A percentile compares a stretch with the other conserved stretches of the same genome.
Conservation (phyloP, 2,797 vertebrate species). For the Phaenicophaeus curvirostris region DNA sequence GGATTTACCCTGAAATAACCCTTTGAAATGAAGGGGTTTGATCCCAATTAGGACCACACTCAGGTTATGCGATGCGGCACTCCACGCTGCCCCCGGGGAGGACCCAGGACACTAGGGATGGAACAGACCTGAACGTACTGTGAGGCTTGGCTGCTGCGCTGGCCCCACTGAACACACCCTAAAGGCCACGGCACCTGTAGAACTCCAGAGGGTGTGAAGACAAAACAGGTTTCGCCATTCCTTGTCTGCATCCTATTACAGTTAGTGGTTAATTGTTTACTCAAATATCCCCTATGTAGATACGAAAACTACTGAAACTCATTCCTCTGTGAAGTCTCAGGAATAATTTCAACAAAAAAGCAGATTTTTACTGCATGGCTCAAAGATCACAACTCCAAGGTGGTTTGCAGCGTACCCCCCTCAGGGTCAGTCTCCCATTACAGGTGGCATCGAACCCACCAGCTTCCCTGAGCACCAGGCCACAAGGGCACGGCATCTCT, state of each 20-base stretch:
- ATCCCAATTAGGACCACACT: background rate
- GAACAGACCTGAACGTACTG: fast-evolving
- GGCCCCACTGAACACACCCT: fast-evolving
- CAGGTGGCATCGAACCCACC: background rate
- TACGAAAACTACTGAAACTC: background rate
- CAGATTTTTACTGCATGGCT: background rate
- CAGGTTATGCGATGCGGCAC: fast-evolving
- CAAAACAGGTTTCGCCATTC: background rate
- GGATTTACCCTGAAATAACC: background rate
- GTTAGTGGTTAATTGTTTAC: background rate
- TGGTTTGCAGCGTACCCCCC: fast-evolving
- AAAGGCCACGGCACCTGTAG: fast-evolving
- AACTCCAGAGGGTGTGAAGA: background rate
- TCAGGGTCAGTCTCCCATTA: background rate
- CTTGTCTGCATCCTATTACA: background rate
- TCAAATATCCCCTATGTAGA: fast-evolving
- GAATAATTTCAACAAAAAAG: background rate
- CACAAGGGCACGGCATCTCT: background rate
- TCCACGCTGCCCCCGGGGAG: fast-evolving
- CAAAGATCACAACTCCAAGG: background rate
- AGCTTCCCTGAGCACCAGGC: fast-evolving
- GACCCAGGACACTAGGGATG: fast-evolving
- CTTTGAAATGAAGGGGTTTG: background rate
- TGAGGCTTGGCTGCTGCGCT: background rate
- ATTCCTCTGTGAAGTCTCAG: background rate